A percentile compares a stretch with the other conserved stretches of the same genome.
Evolutionary conservation across 2,797 vertebrate genomes (phyloP).

Genomic region (Philypnodon macrostomus): DNA sequence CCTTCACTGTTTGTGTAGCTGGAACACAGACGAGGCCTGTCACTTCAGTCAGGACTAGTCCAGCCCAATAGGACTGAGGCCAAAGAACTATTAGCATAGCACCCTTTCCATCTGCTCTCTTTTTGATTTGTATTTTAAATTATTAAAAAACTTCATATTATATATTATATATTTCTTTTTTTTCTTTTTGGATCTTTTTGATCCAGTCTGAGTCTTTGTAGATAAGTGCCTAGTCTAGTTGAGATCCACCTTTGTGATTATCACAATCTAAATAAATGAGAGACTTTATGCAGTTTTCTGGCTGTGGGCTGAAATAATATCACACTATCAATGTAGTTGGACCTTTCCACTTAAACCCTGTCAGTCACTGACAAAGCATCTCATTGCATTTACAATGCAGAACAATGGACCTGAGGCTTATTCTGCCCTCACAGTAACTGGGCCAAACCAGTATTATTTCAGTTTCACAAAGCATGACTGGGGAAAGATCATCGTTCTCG

Average conservation of each 20-base stretch:
- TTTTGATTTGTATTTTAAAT: conserved; percentile 28
- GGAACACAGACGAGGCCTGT: conserved; percentile 47
- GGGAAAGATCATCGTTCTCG: conserved; percentile 9
- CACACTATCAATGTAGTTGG: neutral
- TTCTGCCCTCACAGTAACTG: neutral
- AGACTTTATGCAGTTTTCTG: too few species aligned
- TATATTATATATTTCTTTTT: conserved; percentile 6
- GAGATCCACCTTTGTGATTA: conserved; percentile 43
- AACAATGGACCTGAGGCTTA: neutral
- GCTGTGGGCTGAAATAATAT: conserved; percentile 29
- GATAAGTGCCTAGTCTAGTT: conserved; percentile 38
- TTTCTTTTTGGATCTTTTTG: conserved; percentile 35
- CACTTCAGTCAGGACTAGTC: conserved; percentile 48
- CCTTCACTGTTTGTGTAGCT: conserved; percentile 71
- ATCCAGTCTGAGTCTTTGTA: conserved; percentile 43
- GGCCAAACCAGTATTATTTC: conserved; percentile 26
- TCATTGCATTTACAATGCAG: conserved; percentile 16
- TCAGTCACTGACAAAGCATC: conserved; percentile 8
- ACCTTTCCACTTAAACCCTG: conserved; percentile 11
- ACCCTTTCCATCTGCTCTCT: neutral
- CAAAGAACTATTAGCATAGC: conserved; percentile 24
- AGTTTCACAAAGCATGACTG: conserved; percentile 7
- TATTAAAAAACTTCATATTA: conserved; percentile 31
- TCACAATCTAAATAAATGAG: conserved; percentile 51
- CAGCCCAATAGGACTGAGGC: conserved; percentile 38